Evolutionary conservation across 2,888 invertebrate species (phyloP).

Genomic region (Cerceris rybyensis): DNA sequence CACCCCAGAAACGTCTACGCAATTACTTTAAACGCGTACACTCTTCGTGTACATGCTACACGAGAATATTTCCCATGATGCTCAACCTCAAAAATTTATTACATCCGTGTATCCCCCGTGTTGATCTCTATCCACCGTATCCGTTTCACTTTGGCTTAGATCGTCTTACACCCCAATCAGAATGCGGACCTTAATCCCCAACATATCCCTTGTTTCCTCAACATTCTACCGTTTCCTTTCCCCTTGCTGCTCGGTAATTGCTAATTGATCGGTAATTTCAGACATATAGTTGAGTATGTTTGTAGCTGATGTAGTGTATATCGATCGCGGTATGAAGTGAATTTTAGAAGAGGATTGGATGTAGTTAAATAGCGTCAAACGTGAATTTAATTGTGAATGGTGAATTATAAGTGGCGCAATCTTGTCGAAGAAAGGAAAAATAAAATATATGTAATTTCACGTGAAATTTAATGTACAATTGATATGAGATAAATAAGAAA

Average conservation of each 20-base stretch:
- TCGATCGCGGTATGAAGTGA: too few relatives aligned
- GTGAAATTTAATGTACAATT: too few relatives aligned
- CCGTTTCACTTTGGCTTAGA: slow-evolving; percentile 12
- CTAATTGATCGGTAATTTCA: slow-evolving; percentile 18
- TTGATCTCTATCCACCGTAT: slow-evolving; percentile 1
- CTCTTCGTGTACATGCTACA: neutral
- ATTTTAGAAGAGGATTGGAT: too few relatives aligned
- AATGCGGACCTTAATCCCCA: slow-evolving; percentile 14
- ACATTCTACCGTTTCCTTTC: neutral
- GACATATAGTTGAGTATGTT: neutral
- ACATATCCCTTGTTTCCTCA: slow-evolving; percentile 4
- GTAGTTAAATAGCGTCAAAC: too few relatives aligned
- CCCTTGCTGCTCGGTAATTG: slow-evolving; percentile 7
- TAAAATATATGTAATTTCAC: too few relatives aligned
- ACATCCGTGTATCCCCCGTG: neutral
- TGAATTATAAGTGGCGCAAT: too few relatives aligned
- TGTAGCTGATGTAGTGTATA: neutral
- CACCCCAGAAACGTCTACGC: neutral
- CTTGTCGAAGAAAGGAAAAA: too few relatives aligned
- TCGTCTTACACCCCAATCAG: slow-evolving; percentile 12
- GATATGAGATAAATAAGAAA: too few relatives aligned
- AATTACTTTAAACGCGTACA: slow-evolving; percentile 8
- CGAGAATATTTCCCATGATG: neutral
- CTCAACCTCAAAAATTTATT: slow-evolving; percentile 6
- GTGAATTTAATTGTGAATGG: too few relatives aligned